Evolutionary conservation across 1,140 invertebrate species (phyloP).

Genomic region (Physella acuta): DNA sequence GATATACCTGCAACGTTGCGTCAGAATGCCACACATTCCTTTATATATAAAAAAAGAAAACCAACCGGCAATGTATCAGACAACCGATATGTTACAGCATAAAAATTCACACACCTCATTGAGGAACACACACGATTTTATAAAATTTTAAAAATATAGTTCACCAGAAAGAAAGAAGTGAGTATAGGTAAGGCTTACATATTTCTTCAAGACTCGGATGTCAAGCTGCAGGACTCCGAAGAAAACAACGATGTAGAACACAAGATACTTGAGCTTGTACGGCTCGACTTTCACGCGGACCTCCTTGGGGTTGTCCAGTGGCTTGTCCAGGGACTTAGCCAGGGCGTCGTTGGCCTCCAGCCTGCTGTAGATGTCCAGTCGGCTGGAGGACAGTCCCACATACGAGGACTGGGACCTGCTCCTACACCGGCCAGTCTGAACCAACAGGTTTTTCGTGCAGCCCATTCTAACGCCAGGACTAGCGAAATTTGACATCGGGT

Average conservation of each 20-base stretch:
- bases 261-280: neutral
- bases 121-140: no score
- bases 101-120: no score
- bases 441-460: no score
- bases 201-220: neutral
- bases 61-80: no score
- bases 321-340: neutral
- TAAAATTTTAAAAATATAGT: no score
- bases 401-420: constrained; percentile 92
- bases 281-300: neutral
- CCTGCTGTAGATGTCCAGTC: neutral
- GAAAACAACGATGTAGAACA: neutral
- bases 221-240: neutral
- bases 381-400: constrained; percentile 66
- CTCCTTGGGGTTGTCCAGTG: neutral
- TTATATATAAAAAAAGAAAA: no score
- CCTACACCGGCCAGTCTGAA: constrained; percentile 89
- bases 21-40: no score
- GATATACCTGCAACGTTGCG: no score
- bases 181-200: neutral
- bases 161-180: no score
- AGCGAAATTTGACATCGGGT: no score
- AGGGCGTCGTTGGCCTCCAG: neutral
- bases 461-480: no score
- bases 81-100: no score